These are phyloP conservation scores for Corella eumyota DNA, from an alignment of 23 tunicate species.

Conservation along the genomic window DNA sequence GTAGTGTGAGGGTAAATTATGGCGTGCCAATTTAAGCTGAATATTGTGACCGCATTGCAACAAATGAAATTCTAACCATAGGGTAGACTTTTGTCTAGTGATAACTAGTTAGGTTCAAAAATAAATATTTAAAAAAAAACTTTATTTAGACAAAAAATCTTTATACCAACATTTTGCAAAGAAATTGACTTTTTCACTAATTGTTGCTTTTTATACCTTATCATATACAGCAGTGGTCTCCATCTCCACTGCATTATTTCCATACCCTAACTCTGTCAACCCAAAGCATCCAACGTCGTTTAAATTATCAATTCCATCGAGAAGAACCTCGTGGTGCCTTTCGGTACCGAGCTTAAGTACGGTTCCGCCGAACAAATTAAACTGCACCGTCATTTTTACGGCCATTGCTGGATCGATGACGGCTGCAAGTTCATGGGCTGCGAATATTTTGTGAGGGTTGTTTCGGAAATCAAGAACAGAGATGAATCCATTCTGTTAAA, in stretches of 20 bases:
- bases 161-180: too few species aligned
- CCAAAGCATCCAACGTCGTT: slow-evolving; percentile 96
- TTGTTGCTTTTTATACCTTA: slow-evolving; percentile 25
- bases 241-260: slow-evolving; percentile 97
- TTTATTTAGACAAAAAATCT: too few species aligned
- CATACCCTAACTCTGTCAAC: slow-evolving; percentile 88
- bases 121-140: too few species aligned
- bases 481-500: slow-evolving; percentile 46
- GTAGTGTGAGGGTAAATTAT: too few species aligned
- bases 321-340: slow-evolving; percentile 69
- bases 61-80: too few species aligned
- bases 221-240: slow-evolving; percentile 97
- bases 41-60: too few species aligned
- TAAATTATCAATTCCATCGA: slow-evolving; percentile 71
- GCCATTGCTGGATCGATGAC: slow-evolving; percentile 97
- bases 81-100: too few species aligned
- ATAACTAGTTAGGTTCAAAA: too few species aligned
- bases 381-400: slow-evolving; percentile 97
- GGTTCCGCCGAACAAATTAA: slow-evolving; percentile 96
- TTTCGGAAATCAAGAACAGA: slow-evolving; percentile 82
- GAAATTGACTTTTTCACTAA: too few species aligned
- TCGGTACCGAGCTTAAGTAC: slow-evolving; percentile 88
- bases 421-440: slow-evolving; percentile 88
- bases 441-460: slow-evolving; percentile 91
- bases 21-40: too few species aligned